These are phyloP conservation scores for Entomobrya multifasciata DNA, from an alignment of 2,888 invertebrate species.

Conservation along the genomic window DNA sequence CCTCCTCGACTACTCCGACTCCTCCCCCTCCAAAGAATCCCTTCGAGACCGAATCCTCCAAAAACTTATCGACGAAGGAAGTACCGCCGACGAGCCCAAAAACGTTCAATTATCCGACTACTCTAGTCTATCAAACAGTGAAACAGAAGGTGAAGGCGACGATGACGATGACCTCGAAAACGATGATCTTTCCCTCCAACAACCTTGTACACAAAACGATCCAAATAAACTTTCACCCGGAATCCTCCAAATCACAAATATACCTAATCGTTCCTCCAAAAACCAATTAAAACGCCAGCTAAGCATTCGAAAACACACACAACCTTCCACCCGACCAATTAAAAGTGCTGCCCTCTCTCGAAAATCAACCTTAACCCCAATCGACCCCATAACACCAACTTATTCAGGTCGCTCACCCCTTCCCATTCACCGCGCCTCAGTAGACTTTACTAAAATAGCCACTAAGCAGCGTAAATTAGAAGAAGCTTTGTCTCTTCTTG, in stretches of 20 bases:
- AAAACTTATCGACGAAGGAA: conserved; percentile 90
- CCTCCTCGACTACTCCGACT: conserved; percentile 93
- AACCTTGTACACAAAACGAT: too few species aligned
- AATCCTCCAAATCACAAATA: too few species aligned
- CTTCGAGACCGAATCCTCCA: conserved; percentile 90
- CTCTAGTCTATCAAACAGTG: conserved; percentile 79
- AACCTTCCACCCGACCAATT: too few species aligned
- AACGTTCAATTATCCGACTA: conserved; percentile 93
- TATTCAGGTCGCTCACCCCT: conserved; percentile 71
- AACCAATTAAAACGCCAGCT: conserved; percentile 47
- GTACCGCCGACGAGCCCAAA: conserved; percentile 93
- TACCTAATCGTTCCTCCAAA: too few species aligned
- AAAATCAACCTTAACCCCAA: too few species aligned
- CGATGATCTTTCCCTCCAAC: conserved; percentile 15
- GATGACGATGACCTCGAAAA: conserved; percentile 42
- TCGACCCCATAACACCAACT: too few species aligned
- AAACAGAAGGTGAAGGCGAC: conserved; percentile 73
- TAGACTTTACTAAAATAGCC: conserved; percentile 69
- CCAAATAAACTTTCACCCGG: too few species aligned
- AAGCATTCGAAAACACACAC: conserved; percentile 57
- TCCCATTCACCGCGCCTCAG: conserved; percentile 74
- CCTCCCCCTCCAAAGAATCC: conserved; percentile 91
- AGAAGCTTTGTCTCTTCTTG: conserved; percentile 8
- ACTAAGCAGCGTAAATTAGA: conserved; percentile 57
- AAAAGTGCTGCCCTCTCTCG: background rate